phyloP scores from a whole-genome alignment of 2,888 invertebrate genomes.

The Bursaphelenchus okinawaensis region DNA sequence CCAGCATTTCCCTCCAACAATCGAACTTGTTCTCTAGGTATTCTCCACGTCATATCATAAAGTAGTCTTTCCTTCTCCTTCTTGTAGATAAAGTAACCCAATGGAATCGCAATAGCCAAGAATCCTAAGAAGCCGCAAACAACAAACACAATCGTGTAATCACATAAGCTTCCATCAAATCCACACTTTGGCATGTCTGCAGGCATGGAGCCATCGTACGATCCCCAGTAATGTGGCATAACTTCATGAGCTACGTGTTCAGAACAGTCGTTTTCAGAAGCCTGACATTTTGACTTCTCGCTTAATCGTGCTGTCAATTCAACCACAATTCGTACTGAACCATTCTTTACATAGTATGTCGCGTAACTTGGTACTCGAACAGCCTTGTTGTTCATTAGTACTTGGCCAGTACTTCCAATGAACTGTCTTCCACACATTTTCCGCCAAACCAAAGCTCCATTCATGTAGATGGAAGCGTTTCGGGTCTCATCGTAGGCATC shows the following conservation, averaged over 20 bases:
- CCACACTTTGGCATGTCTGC: conserved; percentile 45
- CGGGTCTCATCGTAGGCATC: conserved; percentile 45
- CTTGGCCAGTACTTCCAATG: conserved; percentile 48
- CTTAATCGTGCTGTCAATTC: conserved; percentile 48
- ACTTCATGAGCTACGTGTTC: conserved; percentile 45
- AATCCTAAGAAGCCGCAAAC: conserved; percentile 31
- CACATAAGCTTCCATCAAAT: conserved; percentile 40
- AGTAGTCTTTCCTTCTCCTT: conserved; percentile 47
- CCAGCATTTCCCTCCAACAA: conserved; percentile 20
- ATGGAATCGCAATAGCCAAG: conserved; percentile 30
- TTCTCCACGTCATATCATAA: conserved; percentile 54
- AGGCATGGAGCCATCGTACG: conserved; percentile 39
- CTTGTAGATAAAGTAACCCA: conserved; percentile 43
- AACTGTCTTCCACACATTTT: conserved; percentile 50
- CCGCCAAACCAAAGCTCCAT: conserved; percentile 44
- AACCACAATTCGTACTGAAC: conserved; percentile 46
- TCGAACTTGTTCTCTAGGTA: conserved; percentile 39
- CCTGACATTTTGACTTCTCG: conserved; percentile 37
- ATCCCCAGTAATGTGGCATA: conserved; percentile 41
- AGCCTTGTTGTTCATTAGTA: conserved; percentile 53
- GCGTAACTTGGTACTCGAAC: conserved; percentile 52
- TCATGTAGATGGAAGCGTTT: conserved; percentile 39
- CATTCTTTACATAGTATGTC: conserved; percentile 44
- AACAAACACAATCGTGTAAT: conserved; percentile 42
- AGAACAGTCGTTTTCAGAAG: conserved; percentile 38